phyloP scores from a whole-genome alignment of 1,140 invertebrate genomes.

The Nebria ingens region DNA sequence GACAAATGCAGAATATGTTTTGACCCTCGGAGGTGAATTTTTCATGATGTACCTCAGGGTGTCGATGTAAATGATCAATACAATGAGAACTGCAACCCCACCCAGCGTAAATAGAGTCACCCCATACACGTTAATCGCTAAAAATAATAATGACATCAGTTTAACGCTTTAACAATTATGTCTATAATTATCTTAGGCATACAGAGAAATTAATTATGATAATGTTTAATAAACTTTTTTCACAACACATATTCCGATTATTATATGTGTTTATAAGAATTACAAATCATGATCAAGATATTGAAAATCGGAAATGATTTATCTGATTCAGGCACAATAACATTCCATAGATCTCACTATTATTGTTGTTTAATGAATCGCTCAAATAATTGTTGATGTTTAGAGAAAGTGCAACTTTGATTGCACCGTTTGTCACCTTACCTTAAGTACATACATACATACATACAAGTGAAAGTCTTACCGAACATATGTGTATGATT shows the following conservation, averaged over 20 bases:
- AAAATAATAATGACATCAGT: conserved; percentile 26
- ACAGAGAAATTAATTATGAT: neutral
- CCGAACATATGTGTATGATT: no score
- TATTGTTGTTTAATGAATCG: no score
- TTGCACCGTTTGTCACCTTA: no score
- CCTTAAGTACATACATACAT: no score
- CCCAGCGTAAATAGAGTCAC: conserved; percentile 41
- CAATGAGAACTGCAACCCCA: conserved; percentile 35
- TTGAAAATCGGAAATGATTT: neutral
- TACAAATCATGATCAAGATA: neutral
- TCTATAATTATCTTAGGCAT: conserved; percentile 6
- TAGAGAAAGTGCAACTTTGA: no score
- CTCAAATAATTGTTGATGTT: no score
- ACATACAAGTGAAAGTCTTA: no score
- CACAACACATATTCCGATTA: neutral
- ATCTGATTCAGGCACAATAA: neutral
- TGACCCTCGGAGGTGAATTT: conserved; percentile 38
- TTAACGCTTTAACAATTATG: neutral
- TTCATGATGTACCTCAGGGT: conserved; percentile 41
- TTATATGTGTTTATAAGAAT: neutral
- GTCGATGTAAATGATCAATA: conserved; percentile 40
- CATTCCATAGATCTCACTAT: no score
- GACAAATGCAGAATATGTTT: conserved; percentile 43
- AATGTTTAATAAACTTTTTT: neutral
- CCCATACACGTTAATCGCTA: conserved; percentile 44